These are phyloP conservation scores for Elmis aenea DNA, from an alignment of 2,888 invertebrate genomes.

Conservation along the genomic window DNA sequence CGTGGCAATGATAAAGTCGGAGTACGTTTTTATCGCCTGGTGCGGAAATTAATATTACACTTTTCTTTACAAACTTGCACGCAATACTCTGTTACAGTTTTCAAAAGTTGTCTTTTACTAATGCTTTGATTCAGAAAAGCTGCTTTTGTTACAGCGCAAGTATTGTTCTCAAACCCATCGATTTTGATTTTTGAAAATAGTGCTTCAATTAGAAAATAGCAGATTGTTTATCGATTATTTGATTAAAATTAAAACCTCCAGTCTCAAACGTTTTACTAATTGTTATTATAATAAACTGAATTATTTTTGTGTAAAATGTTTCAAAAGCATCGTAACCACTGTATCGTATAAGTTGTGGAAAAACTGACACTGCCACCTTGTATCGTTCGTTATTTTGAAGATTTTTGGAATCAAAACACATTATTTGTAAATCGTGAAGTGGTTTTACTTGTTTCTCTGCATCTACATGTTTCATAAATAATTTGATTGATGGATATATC, in stretches of 20 bases:
- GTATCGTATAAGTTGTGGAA: constrained; percentile 29
- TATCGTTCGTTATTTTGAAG: constrained; percentile 24
- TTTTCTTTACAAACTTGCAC: constrained; percentile 36
- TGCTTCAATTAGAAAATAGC: constrained; percentile 37
- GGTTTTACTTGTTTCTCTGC: constrained; percentile 22
- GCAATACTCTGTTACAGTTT: constrained; percentile 32
- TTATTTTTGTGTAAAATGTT: constrained; percentile 32
- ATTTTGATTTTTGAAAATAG: constrained; percentile 36
- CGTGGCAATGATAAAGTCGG: constrained; percentile 58
- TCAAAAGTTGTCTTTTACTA: no score
- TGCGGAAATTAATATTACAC: constrained; percentile 19
- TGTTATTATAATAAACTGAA: constrained; percentile 17
- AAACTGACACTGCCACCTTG: constrained; percentile 26
- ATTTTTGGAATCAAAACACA: constrained; percentile 17
- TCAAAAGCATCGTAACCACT: constrained; percentile 31
- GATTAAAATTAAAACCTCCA: constrained; percentile 7
- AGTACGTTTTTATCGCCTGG: constrained; percentile 37
- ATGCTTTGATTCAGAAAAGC: constrained; percentile 24
- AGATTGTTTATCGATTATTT: constrained; percentile 23
- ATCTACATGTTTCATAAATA: constrained; percentile 21
- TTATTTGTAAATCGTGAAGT: constrained; percentile 24
- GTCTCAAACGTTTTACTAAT: background rate
- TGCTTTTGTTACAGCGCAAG: constrained; percentile 36
- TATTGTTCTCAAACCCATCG: constrained; percentile 26
- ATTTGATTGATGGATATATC: constrained; percentile 23